A percentile compares a stretch with the other conserved stretches of the same genome.
Conservation (phyloP, 2,888 invertebrate species). For the Ischnura elegans region DNA sequence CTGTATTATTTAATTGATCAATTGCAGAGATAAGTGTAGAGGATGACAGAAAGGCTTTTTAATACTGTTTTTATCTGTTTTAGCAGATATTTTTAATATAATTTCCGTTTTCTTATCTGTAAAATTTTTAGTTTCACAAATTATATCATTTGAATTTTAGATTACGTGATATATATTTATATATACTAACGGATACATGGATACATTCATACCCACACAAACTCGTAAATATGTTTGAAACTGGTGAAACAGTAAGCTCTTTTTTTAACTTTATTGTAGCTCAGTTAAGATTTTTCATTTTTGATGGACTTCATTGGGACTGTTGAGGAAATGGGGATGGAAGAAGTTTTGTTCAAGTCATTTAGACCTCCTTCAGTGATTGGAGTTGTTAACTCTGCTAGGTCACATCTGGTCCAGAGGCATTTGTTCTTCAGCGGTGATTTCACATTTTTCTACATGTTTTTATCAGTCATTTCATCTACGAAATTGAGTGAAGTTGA, state of each 20-base stretch:
- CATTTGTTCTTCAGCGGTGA: slow-evolving; percentile 21
- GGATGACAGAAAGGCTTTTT: background rate
- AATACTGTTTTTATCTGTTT: slow-evolving; percentile 28
- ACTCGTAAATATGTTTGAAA: slow-evolving; percentile 10
- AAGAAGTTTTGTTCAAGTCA: slow-evolving; percentile 25
- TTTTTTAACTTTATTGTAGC: background rate
- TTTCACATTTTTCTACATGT: slow-evolving; percentile 6
- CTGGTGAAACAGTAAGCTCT: background rate
- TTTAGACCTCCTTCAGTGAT: background rate
- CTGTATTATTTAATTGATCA: slow-evolving; percentile 23
- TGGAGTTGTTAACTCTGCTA: background rate
- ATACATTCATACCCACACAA: too few species aligned
- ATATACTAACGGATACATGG: too few species aligned
- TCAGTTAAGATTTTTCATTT: background rate
- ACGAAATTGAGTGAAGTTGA: slow-evolving; percentile 8
- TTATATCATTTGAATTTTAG: background rate
- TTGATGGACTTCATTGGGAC: slow-evolving; percentile 27
- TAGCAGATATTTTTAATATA: background rate
- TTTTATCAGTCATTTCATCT: slow-evolving; percentile 8
- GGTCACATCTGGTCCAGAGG: slow-evolving; percentile 11
- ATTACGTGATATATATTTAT: too few species aligned
- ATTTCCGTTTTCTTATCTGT: background rate
- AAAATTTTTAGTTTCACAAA: background rate
- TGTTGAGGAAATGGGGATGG: slow-evolving; percentile 43
- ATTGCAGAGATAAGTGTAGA: background rate